Percentiles rank a stretch among this genome's conserved stretches.
Evolutionary conservation across 2,888 invertebrate species (phyloP).

Genomic region (Trichogramma evanescens): DNA sequence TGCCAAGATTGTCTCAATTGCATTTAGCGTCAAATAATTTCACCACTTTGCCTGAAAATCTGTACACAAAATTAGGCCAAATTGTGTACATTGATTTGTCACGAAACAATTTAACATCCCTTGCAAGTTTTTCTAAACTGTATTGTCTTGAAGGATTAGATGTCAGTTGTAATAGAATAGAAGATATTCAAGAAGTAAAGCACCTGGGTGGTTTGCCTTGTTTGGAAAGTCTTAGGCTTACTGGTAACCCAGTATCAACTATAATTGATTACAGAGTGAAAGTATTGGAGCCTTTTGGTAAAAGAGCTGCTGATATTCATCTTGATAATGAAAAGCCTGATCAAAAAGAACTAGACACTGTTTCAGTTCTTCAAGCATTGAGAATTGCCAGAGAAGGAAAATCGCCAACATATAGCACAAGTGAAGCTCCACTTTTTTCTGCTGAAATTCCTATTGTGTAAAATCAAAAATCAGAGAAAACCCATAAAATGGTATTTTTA

Average conservation of each 20-base stretch:
- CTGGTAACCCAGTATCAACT: constrained; percentile 83
- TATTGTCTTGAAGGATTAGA: constrained; percentile 82
- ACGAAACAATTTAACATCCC: constrained; percentile 69
- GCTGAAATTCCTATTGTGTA: constrained; percentile 38
- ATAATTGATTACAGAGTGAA: constrained; percentile 84
- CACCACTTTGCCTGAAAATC: constrained; percentile 63
- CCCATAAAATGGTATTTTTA: neutral
- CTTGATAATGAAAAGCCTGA: constrained; percentile 83
- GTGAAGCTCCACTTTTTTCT: constrained; percentile 47
- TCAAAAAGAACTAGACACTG: constrained; percentile 84
- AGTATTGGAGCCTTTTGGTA: constrained; percentile 80
- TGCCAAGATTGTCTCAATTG: constrained; percentile 69
- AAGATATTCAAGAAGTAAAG: constrained; percentile 72
- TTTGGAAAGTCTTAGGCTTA: constrained; percentile 76
- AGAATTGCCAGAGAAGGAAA: constrained; percentile 68
- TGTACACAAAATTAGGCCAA: constrained; percentile 83
- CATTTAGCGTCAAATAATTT: constrained; percentile 71
- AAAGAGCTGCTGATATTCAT: constrained; percentile 73
- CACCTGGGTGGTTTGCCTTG: constrained; percentile 76
- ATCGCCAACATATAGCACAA: constrained; percentile 53
- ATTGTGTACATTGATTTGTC: constrained; percentile 78
- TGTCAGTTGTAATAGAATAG: constrained; percentile 78
- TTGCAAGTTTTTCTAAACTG: constrained; percentile 71
- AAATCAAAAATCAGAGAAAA: neutral
- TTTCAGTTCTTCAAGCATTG: constrained; percentile 82